Percentiles rank a stretch among this genome's conserved stretches.
phyloP scores from a whole-genome alignment of 2,113 vertebrate genomes.

The Harpagus bidentatus region DNA sequence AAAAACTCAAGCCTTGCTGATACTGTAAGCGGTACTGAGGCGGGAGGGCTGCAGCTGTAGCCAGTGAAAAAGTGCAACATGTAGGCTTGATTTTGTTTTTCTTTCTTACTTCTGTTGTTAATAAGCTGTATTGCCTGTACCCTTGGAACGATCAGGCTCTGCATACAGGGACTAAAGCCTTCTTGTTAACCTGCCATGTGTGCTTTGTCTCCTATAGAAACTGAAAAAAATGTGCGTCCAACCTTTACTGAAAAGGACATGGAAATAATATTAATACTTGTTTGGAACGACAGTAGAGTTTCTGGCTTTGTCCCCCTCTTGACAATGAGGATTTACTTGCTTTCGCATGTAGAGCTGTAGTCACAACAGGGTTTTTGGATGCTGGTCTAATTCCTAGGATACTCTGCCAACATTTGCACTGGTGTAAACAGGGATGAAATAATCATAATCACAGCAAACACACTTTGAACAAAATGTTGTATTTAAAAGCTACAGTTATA shows the following conservation, averaged over 20 bases:
- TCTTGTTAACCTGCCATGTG: background rate
- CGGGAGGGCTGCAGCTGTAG: background rate
- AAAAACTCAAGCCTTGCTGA: background rate
- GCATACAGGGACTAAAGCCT: background rate
- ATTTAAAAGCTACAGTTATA: background rate
- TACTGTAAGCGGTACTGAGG: background rate
- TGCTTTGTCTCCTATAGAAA: background rate
- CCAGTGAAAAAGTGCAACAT: background rate
- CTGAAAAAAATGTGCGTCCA: background rate
- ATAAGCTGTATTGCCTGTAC: background rate
- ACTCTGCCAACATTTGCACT: conserved; percentile 12
- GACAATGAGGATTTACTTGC: background rate
- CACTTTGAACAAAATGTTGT: background rate
- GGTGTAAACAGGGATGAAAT: conserved; percentile 5
- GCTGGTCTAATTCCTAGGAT: background rate
- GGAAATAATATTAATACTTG: background rate
- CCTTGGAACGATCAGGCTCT: background rate
- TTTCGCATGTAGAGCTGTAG: background rate
- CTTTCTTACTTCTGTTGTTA: background rate
- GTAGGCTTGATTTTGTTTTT: background rate
- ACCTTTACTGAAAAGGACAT: background rate
- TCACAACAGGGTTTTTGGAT: conserved; percentile 7
- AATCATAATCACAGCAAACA: background rate
- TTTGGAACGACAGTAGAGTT: background rate
- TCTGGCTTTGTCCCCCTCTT: background rate